Conservation (phyloP, 2,113 vertebrate species). For the Petrocephalus microphthalmus region DNA sequence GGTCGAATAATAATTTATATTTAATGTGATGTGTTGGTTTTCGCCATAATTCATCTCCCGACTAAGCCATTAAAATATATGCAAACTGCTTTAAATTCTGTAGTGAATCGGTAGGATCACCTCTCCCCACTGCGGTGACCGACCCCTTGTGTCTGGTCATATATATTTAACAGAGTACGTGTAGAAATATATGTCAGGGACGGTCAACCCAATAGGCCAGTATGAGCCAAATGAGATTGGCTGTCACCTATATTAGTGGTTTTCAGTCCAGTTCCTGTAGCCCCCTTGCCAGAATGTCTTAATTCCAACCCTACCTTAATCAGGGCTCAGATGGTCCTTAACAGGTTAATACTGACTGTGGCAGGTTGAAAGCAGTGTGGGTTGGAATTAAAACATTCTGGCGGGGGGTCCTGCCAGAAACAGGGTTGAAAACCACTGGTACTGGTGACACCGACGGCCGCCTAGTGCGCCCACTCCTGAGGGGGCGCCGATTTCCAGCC, state of each 20-base stretch:
- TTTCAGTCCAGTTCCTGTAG: background rate
- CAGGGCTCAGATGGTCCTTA: background rate
- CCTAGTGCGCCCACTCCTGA: background rate
- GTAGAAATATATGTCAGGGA: background rate
- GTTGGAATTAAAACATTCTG: background rate
- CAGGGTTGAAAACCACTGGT: background rate
- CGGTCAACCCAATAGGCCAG: background rate
- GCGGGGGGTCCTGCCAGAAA: background rate
- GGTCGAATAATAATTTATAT: background rate
- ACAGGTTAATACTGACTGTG: background rate
- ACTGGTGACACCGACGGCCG: background rate
- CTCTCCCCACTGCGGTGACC: background rate
- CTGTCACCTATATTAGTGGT: no score
- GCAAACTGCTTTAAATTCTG: background rate
- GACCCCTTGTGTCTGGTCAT: background rate
- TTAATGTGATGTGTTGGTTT: background rate
- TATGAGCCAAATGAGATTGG: no score
- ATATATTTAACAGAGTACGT: background rate
- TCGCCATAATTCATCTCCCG: background rate
- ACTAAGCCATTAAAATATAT: background rate
- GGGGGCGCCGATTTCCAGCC: background rate
- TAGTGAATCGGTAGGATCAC: background rate
- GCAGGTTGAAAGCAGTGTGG: background rate
- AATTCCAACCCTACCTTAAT: background rate
- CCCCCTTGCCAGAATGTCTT: background rate